Percentiles rank a stretch among this genome's conserved stretches.
These are phyloP conservation scores for Ceratitis capitata DNA, from an alignment of 1,140 invertebrate species.

Conservation along the genomic window DNA sequence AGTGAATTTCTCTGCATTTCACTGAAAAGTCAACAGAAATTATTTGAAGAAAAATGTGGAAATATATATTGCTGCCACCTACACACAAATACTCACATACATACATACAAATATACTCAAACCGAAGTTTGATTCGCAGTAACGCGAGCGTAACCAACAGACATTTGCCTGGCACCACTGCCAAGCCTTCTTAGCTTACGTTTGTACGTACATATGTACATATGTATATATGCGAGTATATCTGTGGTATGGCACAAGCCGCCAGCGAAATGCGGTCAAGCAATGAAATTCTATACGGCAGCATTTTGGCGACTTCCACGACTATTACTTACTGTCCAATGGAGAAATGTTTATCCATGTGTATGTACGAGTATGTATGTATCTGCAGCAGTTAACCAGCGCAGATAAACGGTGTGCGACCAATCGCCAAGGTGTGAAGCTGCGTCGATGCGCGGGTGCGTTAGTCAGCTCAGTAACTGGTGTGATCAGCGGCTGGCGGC, in stretches of 20 bases:
- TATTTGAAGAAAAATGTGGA: not conserved
- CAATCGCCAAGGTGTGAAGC: conserved; percentile 18
- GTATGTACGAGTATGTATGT: not conserved
- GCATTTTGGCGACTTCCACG: not conserved
- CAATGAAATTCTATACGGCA: conserved; percentile 29
- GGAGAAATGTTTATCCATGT: not conserved
- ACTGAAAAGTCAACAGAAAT: not conserved
- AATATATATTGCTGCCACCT: not conserved
- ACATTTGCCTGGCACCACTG: not conserved
- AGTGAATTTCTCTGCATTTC: not conserved
- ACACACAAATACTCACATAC: not conserved
- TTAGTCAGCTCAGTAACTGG: no score
- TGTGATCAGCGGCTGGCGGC: not conserved
- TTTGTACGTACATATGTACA: not conserved
- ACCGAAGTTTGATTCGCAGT: not conserved
- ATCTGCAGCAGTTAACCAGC: not conserved
- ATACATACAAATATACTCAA: not conserved
- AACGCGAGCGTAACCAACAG: not conserved
- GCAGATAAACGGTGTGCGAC: conserved; percentile 9
- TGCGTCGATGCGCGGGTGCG: no score
- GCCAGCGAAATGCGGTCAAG: conserved; percentile 32
- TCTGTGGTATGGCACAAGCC: not conserved
- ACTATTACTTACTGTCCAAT: conserved; percentile 27
- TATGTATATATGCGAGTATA: no score
- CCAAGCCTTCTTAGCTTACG: not conserved